Evolutionary conservation across 2,113 vertebrate genomes (phyloP), one percentile per base, ranked within the genome.

Genomic region (Ctenodactylus gundi): DNA sequence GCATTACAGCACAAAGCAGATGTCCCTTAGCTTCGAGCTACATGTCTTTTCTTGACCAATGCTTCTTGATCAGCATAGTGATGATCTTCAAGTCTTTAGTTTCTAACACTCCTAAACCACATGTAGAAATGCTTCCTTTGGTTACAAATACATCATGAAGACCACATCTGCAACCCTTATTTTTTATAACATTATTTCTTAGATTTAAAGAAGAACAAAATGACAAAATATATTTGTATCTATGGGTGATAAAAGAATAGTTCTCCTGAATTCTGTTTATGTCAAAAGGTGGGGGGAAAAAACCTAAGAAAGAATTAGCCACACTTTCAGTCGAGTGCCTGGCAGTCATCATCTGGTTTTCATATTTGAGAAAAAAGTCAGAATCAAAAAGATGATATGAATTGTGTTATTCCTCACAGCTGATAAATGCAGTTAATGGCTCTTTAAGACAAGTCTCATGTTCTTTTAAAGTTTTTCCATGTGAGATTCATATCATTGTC

Each of bases 11-110:
- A 65, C 84, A 36, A 0, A 94, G 44, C 97, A 98, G 96, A 97
- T 98, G 96, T 90, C 97, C n/a, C 62, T 96, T 84, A 87, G 18
- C 83, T 85, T 53, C 94, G 25, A 67, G 44, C 34, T 95, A 4
- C 77, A 85, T 92, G 68, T 39, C 9, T 98, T 95, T 80, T 25
- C 0, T 93, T 97, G 96, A 97, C 92, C 92, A 97, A 96, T 70
- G 83, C 93, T 96, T 96, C 93, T 97, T 96, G 78, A 91, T 83
- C 41, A 98, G 87, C 95, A 95, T 90, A 97, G 94, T 96, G 94
- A 95, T 94, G n/a, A n/a, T 58, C 70, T 97, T 96, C 93, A 46
- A 92, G 93, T 97, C 96, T 85, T 41, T 89, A 83, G 20, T 58
- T 67, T 95, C 98, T 95, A 95, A 67, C 31, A 88, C 49, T 95